These are phyloP conservation scores for Catalaphyllia jardinei DNA, from an alignment of 64 coral and sea anemone species.

Conservation along the genomic window DNA sequence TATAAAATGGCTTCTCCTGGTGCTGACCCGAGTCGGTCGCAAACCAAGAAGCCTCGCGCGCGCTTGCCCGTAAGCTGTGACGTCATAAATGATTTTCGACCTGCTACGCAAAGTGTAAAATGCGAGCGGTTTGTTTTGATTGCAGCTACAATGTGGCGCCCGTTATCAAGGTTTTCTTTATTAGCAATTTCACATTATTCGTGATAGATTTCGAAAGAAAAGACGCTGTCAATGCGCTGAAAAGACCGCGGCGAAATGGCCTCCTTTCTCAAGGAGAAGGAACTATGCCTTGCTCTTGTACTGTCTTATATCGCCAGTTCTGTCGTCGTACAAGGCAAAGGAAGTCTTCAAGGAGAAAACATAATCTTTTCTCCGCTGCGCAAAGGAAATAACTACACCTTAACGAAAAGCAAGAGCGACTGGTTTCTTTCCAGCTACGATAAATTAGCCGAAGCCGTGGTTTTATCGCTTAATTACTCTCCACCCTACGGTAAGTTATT, in stretches of 20 bases:
- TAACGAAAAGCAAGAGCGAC: constrained; percentile 14
- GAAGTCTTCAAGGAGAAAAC: constrained; percentile 25
- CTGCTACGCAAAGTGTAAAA: neutral
- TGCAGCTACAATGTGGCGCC: constrained; percentile 22
- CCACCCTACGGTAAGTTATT: constrained; percentile 59
- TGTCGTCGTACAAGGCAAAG: neutral
- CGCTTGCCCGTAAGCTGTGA: neutral
- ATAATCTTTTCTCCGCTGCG: constrained; percentile 41
- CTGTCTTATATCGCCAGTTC: neutral
- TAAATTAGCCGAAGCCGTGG: constrained; percentile 27
- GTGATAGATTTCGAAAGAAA: neutral
- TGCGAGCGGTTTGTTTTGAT: constrained; percentile 42
- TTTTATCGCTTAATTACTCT: constrained; percentile 23
- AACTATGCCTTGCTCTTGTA: neutral
- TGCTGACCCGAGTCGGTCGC: too few species aligned
- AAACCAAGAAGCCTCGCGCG: too few species aligned
- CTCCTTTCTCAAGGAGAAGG: constrained; percentile 29
- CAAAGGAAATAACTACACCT: constrained; percentile 43
- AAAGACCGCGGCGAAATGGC: neutral
- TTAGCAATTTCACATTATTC: neutral
- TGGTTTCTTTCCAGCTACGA: constrained; percentile 67
- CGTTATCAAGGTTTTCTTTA: neutral
- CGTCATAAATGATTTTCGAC: constrained; percentile 34
- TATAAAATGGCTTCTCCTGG: too few species aligned
- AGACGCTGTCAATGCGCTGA: neutral